A percentile compares a stretch with the other conserved stretches of the same genome.
phyloP scores from a whole-genome alignment of 2,113 vertebrate species.

The Asarcornis scutulata region DNA sequence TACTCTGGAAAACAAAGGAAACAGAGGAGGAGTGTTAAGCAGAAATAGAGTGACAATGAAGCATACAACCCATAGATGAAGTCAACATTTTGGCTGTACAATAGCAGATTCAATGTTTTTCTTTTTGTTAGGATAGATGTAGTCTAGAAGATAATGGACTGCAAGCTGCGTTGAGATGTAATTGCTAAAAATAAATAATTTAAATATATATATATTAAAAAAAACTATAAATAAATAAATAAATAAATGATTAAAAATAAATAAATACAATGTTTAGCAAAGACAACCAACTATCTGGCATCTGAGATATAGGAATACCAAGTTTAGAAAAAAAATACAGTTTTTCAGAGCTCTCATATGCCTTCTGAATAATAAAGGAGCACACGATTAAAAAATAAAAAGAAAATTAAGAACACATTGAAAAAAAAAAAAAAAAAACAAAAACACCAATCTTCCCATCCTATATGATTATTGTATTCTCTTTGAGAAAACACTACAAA shows the following conservation, averaged over 20 bases:
- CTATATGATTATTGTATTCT: not conserved
- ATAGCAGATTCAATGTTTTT: not conserved
- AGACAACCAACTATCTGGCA: not conserved
- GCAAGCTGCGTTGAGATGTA: not conserved
- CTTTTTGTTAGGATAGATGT: not conserved
- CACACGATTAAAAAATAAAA: too few relatives aligned
- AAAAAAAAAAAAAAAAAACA: not conserved
- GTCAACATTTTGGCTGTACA: not conserved
- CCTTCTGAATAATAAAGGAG: too few relatives aligned
- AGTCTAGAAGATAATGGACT: not conserved
- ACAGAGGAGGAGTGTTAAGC: not conserved
- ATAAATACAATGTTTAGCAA: not conserved
- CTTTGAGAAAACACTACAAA: not conserved
- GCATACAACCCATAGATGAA: not conserved
- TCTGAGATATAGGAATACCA: not conserved
- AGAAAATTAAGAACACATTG: not conserved
- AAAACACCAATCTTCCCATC: not conserved
- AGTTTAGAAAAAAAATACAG: not conserved
- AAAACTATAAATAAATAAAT: too few relatives aligned
- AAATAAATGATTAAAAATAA: not conserved
- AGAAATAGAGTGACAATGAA: not conserved
- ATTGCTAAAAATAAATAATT: not conserved
- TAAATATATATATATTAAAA: too few relatives aligned
- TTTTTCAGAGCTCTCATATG: not conserved
- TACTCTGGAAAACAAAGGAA: slow-evolving; percentile 74